phyloP scores from a whole-genome alignment of 2,888 invertebrate genomes.

The Allolobophora icterica region DNA sequence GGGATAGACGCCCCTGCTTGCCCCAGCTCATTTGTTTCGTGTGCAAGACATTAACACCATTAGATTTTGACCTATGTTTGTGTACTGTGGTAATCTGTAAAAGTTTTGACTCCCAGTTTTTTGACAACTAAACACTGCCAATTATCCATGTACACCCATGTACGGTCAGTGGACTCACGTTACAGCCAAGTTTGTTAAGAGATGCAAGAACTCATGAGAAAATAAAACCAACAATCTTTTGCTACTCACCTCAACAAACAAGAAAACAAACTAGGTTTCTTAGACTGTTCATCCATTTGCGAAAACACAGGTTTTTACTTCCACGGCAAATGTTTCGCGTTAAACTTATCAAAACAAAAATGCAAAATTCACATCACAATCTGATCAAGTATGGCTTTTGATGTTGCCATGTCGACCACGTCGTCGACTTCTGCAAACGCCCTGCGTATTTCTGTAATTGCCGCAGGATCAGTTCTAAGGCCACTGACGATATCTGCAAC shows the following conservation, averaged over 20 bases:
- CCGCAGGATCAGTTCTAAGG: not conserved
- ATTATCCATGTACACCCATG: too few species aligned
- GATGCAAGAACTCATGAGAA: too few species aligned
- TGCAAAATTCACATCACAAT: not conserved
- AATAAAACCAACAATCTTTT: too few species aligned
- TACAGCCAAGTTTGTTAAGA: too few species aligned
- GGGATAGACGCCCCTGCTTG: too few species aligned
- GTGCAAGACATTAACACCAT: too few species aligned
- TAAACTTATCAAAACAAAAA: not conserved
- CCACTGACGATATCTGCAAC: not conserved
- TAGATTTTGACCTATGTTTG: too few species aligned
- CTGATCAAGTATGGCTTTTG: constrained; percentile 5
- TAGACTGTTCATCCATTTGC: not conserved
- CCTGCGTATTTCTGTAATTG: not conserved
- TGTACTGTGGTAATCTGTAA: too few species aligned
- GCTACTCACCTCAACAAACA: not conserved
- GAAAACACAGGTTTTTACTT: not conserved
- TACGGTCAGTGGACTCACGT: too few species aligned
- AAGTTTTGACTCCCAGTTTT: too few species aligned
- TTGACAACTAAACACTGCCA: too few species aligned
- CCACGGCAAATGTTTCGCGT: not conserved
- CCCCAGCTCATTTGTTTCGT: too few species aligned
- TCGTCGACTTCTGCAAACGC: not conserved
- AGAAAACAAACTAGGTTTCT: not conserved
- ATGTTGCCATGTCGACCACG: not conserved